phyloP scores from a whole-genome alignment of 2,797 vertebrate genomes.

The Miichthys miiuy region DNA sequence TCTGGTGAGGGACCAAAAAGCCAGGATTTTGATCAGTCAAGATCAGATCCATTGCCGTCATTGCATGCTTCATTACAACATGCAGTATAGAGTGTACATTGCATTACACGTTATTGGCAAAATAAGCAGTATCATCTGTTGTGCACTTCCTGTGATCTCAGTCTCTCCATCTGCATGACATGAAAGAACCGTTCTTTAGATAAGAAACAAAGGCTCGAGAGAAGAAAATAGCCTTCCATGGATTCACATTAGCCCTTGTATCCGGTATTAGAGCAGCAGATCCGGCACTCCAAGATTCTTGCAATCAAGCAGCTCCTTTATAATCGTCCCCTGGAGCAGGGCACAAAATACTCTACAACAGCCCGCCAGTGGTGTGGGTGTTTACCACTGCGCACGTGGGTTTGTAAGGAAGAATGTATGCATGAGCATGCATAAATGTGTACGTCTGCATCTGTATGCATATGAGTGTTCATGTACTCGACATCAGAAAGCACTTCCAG shows the following conservation, averaged over 20 bases:
- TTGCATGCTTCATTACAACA: slow-evolving; percentile 37
- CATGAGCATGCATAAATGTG: slow-evolving; percentile 13
- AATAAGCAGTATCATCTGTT: slow-evolving; percentile 71
- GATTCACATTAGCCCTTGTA: slow-evolving; percentile 63
- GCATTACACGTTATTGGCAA: slow-evolving; percentile 24
- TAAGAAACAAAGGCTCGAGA: slow-evolving; percentile 71
- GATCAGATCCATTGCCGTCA: slow-evolving; percentile 22
- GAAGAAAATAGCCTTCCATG: slow-evolving; percentile 64
- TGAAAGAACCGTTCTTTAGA: slow-evolving; percentile 72
- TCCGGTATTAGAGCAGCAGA: slow-evolving; percentile 58
- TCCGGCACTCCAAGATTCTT: slow-evolving; percentile 60
- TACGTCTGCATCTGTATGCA: not conserved
- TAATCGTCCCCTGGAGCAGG: slow-evolving; percentile 65
- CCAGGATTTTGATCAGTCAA: slow-evolving; percentile 20
- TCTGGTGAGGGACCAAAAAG: not conserved
- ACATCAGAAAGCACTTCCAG: slow-evolving; percentile 58
- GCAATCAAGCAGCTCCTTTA: slow-evolving; percentile 75
- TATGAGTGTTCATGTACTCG: slow-evolving; percentile 22
- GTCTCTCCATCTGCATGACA: slow-evolving; percentile 67
- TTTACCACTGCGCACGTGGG: slow-evolving; percentile 28
- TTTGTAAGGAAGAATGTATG: not conserved
- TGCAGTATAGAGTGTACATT: slow-evolving; percentile 15
- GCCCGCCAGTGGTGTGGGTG: slow-evolving; percentile 44
- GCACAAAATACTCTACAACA: slow-evolving; percentile 41
- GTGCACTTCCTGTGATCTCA: slow-evolving; percentile 71